Conservation (phyloP, 2,888 invertebrate genomes). For the Chaetogeoica ovagalla region DNA sequence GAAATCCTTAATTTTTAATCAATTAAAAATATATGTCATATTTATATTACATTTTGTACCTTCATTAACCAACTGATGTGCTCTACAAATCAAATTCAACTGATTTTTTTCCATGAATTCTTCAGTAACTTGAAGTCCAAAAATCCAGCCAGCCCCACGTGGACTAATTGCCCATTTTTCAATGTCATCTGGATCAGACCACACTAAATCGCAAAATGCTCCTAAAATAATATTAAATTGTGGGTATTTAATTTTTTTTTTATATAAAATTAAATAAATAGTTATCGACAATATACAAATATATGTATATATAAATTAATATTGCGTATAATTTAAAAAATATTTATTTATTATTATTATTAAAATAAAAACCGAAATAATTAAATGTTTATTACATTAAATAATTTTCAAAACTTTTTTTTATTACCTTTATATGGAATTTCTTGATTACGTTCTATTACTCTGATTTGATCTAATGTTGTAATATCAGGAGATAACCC, state of each 20-base stretch:
- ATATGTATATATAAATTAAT: too few relatives aligned
- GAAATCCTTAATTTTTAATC: too few relatives aligned
- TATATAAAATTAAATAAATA: background rate
- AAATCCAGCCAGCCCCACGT: constrained; percentile 96
- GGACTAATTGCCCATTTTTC: constrained; percentile 93
- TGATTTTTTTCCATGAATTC: constrained; percentile 93
- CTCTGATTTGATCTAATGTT: constrained; percentile 94
- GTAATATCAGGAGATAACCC: constrained; percentile 96
- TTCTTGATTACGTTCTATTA: constrained; percentile 94
- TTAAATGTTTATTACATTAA: too few relatives aligned
- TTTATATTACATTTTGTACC: constrained; percentile 64
- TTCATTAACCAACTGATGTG: constrained; percentile 99
- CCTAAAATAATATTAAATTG: constrained; percentile 60
- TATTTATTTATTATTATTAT: background rate
- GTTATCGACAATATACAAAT: too few relatives aligned
- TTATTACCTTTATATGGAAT: constrained; percentile 87
- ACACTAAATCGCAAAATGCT: constrained; percentile 96
- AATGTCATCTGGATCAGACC: constrained; percentile 99
- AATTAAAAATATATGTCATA: background rate
- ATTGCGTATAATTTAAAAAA: too few relatives aligned
- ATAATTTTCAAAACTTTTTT: background rate
- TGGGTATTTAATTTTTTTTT: background rate
- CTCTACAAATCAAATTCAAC: constrained; percentile 91
- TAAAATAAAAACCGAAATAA: background rate
- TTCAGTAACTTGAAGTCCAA: constrained; percentile 91